A percentile compares a stretch with the other conserved stretches of the same genome.
Evolutionary conservation across 2,113 vertebrate species (phyloP).

Genomic region (Erinaceus europaeus): DNA sequence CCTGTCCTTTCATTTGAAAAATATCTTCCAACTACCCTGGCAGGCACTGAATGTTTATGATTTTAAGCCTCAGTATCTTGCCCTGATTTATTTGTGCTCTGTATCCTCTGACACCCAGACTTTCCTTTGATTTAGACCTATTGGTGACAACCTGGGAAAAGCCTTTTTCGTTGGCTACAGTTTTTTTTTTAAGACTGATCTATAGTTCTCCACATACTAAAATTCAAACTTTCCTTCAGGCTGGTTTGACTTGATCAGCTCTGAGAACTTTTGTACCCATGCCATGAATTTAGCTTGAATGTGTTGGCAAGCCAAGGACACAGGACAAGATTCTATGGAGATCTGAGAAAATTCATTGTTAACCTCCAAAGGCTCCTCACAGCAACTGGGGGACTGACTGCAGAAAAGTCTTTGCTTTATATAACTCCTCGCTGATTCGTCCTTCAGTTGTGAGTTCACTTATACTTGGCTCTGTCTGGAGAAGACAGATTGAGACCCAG

Average conservation of each 20-base stretch:
- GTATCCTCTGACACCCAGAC: accelerated
- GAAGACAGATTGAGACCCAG: not conserved
- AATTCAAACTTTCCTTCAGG: not conserved
- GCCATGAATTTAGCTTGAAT: not conserved
- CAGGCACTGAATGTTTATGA: too few relatives aligned
- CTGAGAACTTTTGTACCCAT: not conserved
- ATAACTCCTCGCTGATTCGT: not conserved
- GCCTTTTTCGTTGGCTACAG: not conserved
- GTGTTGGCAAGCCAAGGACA: not conserved
- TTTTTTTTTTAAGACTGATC: not conserved
- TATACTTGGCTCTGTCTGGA: not conserved
- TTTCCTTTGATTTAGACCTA: not conserved
- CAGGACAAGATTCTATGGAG: not conserved
- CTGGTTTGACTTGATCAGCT: not conserved
- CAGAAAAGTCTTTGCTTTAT: not conserved
- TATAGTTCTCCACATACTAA: not conserved
- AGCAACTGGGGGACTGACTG: too few relatives aligned
- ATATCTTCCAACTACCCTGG: too few relatives aligned
- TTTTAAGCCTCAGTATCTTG: too few relatives aligned
- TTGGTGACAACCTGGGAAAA: not conserved
- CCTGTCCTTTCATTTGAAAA: not conserved
- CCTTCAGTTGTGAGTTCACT: not conserved
- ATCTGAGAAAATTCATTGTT: not conserved
- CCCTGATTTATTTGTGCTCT: not conserved
- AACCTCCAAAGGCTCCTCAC: not conserved